These are phyloP conservation scores for Dromiciops gliroides DNA, from an alignment of 2,113 vertebrate genomes.

Conservation along the genomic window DNA sequence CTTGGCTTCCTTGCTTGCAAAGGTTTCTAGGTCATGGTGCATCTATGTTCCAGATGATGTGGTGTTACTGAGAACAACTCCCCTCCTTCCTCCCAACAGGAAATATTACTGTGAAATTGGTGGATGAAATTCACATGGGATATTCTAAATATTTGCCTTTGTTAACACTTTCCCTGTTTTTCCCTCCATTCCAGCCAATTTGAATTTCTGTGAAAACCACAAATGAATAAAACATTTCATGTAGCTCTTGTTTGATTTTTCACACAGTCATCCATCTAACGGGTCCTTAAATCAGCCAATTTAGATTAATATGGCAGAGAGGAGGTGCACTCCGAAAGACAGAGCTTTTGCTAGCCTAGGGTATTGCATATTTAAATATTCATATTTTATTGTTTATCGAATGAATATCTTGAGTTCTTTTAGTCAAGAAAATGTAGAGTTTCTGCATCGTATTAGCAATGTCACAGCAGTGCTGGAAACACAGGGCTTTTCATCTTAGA, in stretches of 20 bases:
- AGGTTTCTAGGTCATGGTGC: not conserved
- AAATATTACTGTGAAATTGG: conserved; percentile 6
- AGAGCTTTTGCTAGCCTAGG: not conserved
- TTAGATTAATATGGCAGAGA: conserved; percentile 28
- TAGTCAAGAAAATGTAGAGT: not conserved
- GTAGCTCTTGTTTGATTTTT: conserved; percentile 64
- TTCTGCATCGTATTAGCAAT: not conserved
- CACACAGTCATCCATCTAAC: conserved; percentile 67
- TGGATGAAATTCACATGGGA: not conserved
- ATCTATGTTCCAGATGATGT: not conserved
- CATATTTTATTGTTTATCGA: conserved; percentile 21
- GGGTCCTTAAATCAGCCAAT: conserved; percentile 55
- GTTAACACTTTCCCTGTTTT: conserved; percentile 32
- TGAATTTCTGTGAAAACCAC: conserved; percentile 58
- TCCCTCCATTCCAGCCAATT: conserved; percentile 47
- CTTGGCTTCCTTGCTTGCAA: conserved; percentile 13
- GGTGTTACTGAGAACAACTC: not conserved
- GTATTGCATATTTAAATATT: conserved; percentile 25
- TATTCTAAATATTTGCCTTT: conserved; percentile 45
- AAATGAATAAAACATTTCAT: conserved; percentile 72
- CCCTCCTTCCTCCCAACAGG: not conserved
- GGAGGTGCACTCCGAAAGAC: not conserved
- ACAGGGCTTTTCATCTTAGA: not conserved
- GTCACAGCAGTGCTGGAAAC: not conserved
- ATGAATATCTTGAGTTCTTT: not conserved